phyloP scores from a whole-genome alignment of 1,140 invertebrate species.

The Sesamia nonagrioides region DNA sequence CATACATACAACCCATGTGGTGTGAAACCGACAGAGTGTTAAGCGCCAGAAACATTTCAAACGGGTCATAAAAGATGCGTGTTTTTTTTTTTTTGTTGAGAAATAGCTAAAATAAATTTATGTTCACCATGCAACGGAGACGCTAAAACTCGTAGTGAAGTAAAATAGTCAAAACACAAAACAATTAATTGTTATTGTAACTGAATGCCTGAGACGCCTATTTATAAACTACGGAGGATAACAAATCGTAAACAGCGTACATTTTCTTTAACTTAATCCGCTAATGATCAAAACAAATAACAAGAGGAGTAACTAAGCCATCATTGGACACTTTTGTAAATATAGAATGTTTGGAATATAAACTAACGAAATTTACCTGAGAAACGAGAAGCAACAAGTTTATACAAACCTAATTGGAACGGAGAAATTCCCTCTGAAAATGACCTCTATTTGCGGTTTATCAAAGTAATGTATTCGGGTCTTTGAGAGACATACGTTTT shows the following conservation, averaged over 20 bases:
- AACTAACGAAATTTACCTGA: constrained; percentile 30
- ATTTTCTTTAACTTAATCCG: constrained; percentile 3
- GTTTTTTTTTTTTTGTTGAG: too few species aligned
- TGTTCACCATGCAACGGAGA: too few species aligned
- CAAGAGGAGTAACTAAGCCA: neutral
- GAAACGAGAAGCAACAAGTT: neutral
- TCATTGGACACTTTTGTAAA: constrained; percentile 41
- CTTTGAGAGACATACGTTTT: neutral
- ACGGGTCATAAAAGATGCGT: too few species aligned
- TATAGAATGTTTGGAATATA: constrained; percentile 35
- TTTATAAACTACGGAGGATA: constrained; percentile 15
- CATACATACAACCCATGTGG: too few species aligned
- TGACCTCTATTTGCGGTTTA: neutral
- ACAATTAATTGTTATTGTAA: too few species aligned
- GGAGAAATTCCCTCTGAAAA: constrained; percentile 3
- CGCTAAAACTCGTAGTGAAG: too few species aligned
- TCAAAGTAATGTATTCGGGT: neutral
- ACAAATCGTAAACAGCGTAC: constrained; percentile 2
- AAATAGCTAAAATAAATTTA: too few species aligned
- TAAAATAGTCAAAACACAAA: too few species aligned
- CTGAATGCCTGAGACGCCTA: neutral
- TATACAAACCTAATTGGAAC: constrained; percentile 28
- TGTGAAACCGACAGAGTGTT: too few species aligned
- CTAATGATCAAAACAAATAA: constrained; percentile 42
- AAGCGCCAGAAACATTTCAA: too few species aligned